Percentiles rank a stretch among this genome's conserved stretches.
phyloP scores from a whole-genome alignment of 2,113 vertebrate genomes.

The Climacteris rufus region DNA sequence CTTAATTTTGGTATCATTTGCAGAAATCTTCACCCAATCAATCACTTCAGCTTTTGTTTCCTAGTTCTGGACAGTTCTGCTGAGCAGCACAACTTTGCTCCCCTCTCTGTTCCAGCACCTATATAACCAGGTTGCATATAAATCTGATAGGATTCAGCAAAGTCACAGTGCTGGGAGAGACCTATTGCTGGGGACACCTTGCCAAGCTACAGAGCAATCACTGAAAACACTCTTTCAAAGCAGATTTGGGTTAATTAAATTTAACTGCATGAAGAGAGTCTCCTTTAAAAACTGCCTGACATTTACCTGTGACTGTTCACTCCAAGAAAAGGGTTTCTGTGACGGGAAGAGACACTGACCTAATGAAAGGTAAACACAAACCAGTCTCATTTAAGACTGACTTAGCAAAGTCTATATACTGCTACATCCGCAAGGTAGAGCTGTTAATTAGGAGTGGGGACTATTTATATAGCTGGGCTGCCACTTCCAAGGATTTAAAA shows the following conservation, averaged over 20 bases:
- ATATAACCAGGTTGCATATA: not conserved
- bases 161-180: not conserved
- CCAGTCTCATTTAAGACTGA: not conserved
- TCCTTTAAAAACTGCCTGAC: slow-evolving; percentile 23
- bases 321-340: slow-evolving; percentile 25
- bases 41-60: slow-evolving; percentile 49
- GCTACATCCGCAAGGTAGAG: not conserved
- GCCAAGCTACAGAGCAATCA: not conserved
- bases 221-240: not conserved
- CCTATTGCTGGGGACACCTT: not conserved
- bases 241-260: slow-evolving; percentile 31
- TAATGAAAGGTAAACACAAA: slow-evolving; percentile 42
- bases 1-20: slow-evolving; percentile 70
- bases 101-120: not conserved
- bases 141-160: not conserved
- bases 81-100: not conserved
- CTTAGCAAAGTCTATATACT: not conserved
- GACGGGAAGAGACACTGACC: slow-evolving; percentile 12
- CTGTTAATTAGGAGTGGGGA: slow-evolving; percentile 43
- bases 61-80: slow-evolving; percentile 19
- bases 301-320: slow-evolving; percentile 24
- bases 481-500: slow-evolving; percentile 6
- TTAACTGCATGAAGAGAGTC: not conserved
- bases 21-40: slow-evolving; percentile 47
- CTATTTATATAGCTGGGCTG: not conserved